These are phyloP conservation scores for Sphaeramia orbicularis DNA, from an alignment of 2,797 vertebrate genomes.

Conservation along the genomic window DNA sequence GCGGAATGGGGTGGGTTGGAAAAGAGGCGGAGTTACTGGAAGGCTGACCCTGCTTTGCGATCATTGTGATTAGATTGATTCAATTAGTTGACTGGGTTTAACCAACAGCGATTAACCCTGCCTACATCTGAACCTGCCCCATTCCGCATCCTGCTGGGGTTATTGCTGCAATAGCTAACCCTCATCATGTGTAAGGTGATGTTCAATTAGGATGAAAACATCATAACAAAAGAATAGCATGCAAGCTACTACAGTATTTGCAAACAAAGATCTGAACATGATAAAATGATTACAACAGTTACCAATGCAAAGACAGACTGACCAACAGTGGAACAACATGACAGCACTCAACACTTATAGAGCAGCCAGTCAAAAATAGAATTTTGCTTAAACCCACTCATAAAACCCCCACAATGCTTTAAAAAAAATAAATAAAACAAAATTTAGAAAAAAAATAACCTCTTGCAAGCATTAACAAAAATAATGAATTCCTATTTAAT, in stretches of 20 bases:
- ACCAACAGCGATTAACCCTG: too few species aligned
- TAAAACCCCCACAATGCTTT: background rate
- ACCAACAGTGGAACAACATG: conserved; percentile 29
- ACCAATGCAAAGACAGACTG: conserved; percentile 22
- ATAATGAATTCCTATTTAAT: too few species aligned
- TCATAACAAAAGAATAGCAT: conserved; percentile 14
- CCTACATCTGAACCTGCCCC: too few species aligned
- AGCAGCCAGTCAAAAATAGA: conserved; percentile 14
- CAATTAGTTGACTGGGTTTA: too few species aligned
- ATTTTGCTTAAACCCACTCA: conserved; percentile 8
- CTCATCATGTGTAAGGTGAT: background rate
- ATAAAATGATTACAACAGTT: conserved; percentile 10
- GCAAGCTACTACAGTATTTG: conserved; percentile 23
- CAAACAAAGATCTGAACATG: conserved; percentile 19
- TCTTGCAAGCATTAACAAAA: background rate
- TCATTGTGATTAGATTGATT: too few species aligned
- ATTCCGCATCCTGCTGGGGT: too few species aligned
- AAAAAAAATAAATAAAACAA: background rate
- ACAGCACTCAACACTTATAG: conserved; percentile 13
- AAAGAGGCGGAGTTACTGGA: too few species aligned
- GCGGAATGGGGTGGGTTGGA: too few species aligned
- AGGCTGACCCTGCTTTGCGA: too few species aligned
- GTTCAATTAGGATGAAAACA: conserved; percentile 18
- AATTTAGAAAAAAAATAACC: background rate
- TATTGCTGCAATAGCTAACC: conserved; percentile 1